A percentile compares a stretch with the other conserved stretches of the same genome.
Evolutionary conservation across 1,140 invertebrate genomes (phyloP).

Genomic region (Mercenaria mercenaria): DNA sequence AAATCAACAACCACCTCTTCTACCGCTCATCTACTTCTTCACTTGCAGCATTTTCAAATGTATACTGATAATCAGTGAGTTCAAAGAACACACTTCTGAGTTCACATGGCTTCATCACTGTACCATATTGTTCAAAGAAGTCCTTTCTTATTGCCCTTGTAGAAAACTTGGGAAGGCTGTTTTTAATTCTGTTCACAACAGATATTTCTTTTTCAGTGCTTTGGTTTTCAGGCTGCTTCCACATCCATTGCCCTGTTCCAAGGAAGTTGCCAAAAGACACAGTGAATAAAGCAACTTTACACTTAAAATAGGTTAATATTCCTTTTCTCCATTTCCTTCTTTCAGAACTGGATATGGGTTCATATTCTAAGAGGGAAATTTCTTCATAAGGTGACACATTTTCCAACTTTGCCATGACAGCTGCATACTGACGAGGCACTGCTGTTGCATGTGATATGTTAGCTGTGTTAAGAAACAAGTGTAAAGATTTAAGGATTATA

Average conservation of each 20-base stretch:
- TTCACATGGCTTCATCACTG: background rate
- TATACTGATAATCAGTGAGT: background rate
- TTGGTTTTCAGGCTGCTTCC: background rate
- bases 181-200: too few species aligned
- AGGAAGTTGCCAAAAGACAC: background rate
- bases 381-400: too few species aligned
- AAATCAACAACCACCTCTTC: constrained; percentile 50
- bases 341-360: background rate
- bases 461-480: too few species aligned
- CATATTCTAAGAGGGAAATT: background rate
- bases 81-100: background rate
- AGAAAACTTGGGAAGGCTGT: background rate
- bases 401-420: too few species aligned
- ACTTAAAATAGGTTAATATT: too few species aligned
- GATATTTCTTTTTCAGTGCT: too few species aligned
- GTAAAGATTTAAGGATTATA: too few species aligned
- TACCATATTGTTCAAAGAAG: background rate
- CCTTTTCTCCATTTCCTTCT: too few species aligned
- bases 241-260: background rate
- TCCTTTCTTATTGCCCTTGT: constrained; percentile 34
- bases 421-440: too few species aligned
- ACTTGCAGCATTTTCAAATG: background rate
- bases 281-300: too few species aligned
- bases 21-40: constrained; percentile 1
- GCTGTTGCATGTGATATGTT: too few species aligned